These are phyloP conservation scores for Catostylus mosaicus DNA, from an alignment of 30 jellyfish, hydroid and myxozoan species.

Conservation along the genomic window DNA sequence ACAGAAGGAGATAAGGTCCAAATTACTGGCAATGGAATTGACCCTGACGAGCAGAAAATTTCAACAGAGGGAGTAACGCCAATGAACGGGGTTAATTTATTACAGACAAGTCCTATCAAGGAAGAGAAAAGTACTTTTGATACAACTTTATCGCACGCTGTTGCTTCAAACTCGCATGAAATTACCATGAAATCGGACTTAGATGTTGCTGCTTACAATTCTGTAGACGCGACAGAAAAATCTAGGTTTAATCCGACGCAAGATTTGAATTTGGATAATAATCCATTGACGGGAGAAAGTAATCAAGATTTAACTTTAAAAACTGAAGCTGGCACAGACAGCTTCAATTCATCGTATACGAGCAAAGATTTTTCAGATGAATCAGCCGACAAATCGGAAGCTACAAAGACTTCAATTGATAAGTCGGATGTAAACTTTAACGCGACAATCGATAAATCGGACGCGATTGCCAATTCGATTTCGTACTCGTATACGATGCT, in stretches of 20 bases:
- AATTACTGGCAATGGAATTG: neutral
- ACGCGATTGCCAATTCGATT: no score
- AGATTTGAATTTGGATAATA: no score
- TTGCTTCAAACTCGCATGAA: neutral
- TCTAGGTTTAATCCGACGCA: no score
- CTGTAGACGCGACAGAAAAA: neutral
- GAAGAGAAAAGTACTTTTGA: neutral
- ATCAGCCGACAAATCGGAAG: neutral
- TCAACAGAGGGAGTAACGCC: neutral
- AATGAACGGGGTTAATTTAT: neutral
- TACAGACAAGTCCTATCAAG: neutral
- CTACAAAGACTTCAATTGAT: neutral
- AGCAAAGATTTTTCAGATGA: neutral
- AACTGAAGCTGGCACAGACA: neutral
- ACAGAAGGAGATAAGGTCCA: neutral
- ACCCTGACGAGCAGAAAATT: neutral
- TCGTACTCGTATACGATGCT: no score
- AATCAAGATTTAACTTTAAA: neutral
- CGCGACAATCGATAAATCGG: neutral
- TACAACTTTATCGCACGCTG: neutral
- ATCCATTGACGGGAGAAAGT: neutral
- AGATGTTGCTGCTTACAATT: neutral
- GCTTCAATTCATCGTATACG: neutral
- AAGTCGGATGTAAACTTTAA: neutral
- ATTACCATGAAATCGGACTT: neutral